Conservation (phyloP, 1,140 invertebrate species). For the Orchesella cincta region DNA sequence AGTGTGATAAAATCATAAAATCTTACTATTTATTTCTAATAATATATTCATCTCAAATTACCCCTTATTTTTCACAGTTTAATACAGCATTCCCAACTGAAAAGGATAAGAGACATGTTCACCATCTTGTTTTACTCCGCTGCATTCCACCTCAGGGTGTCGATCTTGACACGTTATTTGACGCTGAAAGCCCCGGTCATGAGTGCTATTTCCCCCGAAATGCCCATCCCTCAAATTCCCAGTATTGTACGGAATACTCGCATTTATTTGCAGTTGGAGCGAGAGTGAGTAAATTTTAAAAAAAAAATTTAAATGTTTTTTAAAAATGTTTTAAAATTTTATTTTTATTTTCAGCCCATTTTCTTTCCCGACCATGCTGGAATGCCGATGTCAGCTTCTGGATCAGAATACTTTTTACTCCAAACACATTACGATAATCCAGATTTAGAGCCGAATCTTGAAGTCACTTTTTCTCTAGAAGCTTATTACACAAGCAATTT, state of each 20-base stretch:
- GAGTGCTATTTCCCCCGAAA: constrained; percentile 9
- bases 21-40: too few relatives aligned
- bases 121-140: constrained; percentile 23
- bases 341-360: background rate
- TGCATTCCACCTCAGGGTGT: constrained; percentile 19
- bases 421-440: constrained; percentile 45
- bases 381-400: constrained; percentile 31
- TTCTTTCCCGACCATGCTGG: constrained; percentile 41
- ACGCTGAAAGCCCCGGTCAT: background rate
- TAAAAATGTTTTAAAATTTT: too few relatives aligned
- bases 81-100: background rate
- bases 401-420: constrained; percentile 32
- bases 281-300: constrained; percentile 18
- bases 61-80: constrained; percentile 3
- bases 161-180: constrained; percentile 19
- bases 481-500: constrained; percentile 27
- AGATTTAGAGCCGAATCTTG: background rate
- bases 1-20: background rate
- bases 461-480: constrained; percentile 4
- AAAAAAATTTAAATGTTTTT: too few relatives aligned
- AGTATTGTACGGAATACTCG: background rate
- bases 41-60: too few relatives aligned
- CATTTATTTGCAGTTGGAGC: constrained; percentile 27
- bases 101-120: constrained; percentile 3
- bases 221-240: background rate